These are phyloP conservation scores for Adelges cooleyi DNA, from an alignment of 1,140 invertebrate species.

Conservation along the genomic window DNA sequence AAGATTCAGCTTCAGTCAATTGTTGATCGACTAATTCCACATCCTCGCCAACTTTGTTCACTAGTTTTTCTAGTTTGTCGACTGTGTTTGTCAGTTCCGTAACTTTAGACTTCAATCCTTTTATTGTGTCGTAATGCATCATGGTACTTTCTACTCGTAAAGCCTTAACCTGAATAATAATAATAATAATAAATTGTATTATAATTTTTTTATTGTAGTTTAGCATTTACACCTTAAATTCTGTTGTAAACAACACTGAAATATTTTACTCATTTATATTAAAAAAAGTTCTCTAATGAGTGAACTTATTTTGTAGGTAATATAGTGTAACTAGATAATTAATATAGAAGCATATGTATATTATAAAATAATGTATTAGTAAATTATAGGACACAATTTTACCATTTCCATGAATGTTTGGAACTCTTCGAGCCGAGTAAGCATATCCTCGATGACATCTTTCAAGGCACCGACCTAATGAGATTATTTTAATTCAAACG, in stretches of 20 bases:
- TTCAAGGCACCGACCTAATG: background rate
- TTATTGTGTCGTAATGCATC: slow-evolving; percentile 10
- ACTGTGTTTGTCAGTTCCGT: background rate
- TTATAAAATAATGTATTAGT: too few relatives aligned
- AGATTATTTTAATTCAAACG: too few relatives aligned
- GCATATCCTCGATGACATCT: slow-evolving; percentile 23
- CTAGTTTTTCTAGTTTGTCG: slow-evolving; percentile 7
- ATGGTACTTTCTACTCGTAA: background rate
- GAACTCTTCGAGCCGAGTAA: slow-evolving; percentile 10
- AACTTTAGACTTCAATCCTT: slow-evolving; percentile 5
- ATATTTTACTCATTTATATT: too few relatives aligned
- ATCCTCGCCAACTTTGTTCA: slow-evolving; percentile 1
- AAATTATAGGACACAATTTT: background rate
- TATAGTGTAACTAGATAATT: too few relatives aligned
- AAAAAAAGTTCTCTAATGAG: too few relatives aligned
- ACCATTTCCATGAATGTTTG: slow-evolving; percentile 26
- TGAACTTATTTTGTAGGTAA: too few relatives aligned
- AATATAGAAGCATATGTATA: too few relatives aligned
- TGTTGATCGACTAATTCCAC: slow-evolving; percentile 13
- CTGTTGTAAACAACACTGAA: background rate
- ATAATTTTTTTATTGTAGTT: too few relatives aligned
- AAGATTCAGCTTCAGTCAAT: slow-evolving; percentile 15
- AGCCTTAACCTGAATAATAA: background rate
- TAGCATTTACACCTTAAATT: background rate
- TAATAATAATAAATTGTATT: background rate